Evolutionary conservation across 2,888 invertebrate genomes (phyloP).

Genomic region (Caenorhabditis japonica): DNA sequence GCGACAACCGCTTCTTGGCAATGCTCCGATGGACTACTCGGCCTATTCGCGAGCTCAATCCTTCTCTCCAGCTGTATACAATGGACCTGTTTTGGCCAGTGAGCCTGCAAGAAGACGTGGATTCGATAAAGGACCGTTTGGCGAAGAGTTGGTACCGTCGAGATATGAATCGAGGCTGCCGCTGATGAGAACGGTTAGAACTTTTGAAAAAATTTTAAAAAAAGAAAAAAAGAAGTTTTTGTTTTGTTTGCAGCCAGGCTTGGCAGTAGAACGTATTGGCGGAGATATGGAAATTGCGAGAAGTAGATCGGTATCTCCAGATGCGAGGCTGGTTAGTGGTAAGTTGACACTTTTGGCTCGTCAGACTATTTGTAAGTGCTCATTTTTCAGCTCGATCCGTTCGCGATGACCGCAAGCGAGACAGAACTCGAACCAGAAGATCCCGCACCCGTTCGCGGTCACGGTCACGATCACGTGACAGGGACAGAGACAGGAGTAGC

Average conservation of each 20-base stretch:
- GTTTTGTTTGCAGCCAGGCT: constrained; percentile 21
- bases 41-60: background rate
- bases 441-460: constrained; percentile 3
- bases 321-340: constrained; percentile 13
- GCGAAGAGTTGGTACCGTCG: constrained; percentile 10
- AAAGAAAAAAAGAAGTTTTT: background rate
- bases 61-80: constrained; percentile 7
- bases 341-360: too few relatives aligned
- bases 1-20: constrained; percentile 23
- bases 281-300: constrained; percentile 48
- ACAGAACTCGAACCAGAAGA: background rate
- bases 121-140: constrained; percentile 35
- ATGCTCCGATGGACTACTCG: background rate
- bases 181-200: constrained; percentile 21
- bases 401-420: constrained; percentile 23
- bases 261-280: constrained; percentile 27
- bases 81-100: background rate
- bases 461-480: background rate
- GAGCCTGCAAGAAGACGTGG: constrained; percentile 17
- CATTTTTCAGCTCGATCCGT: constrained; percentile 23
- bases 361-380: too few relatives aligned
- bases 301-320: constrained; percentile 32
- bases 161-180: constrained; percentile 3
- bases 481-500: background rate
- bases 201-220: background rate